Evolutionary conservation across 1,140 invertebrate species (phyloP).

Genomic region (Dolichoris vasculosae): DNA sequence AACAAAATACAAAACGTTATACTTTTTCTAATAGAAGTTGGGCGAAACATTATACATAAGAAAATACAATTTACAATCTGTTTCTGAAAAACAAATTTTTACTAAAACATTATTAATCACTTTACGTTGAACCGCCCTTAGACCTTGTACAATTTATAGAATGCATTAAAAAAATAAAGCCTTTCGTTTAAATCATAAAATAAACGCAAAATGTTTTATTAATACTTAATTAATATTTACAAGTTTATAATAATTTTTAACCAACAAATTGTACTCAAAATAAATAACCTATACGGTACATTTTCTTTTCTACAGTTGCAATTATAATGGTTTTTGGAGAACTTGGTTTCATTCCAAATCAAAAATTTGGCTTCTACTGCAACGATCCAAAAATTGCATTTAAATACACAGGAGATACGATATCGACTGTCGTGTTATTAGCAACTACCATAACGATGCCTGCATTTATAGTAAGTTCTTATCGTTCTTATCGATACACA

Average conservation of each 20-base stretch:
- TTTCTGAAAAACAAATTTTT: no score
- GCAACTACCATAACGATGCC: constrained; percentile 45
- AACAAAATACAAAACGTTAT: no score
- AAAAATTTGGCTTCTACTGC: constrained; percentile 76
- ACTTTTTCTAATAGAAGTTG: no score
- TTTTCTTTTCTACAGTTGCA: constrained; percentile 7
- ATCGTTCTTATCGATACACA: constrained; percentile 38
- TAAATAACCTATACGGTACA: not conserved
- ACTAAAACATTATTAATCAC: no score
- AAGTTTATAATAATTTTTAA: not conserved
- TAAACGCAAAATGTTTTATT: no score
- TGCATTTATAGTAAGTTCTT: constrained; percentile 57
- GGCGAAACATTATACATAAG: no score
- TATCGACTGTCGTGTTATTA: constrained; percentile 68
- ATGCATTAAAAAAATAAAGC: no score
- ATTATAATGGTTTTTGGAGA: constrained; percentile 30
- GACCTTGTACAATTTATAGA: no score
- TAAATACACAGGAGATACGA: constrained; percentile 78
- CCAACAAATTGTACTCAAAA: not conserved
- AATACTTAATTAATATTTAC: no score
- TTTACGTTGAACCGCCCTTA: no score
- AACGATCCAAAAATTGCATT: constrained; percentile 79
- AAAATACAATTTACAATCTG: no score
- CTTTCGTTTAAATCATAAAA: no score
- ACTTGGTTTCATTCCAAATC: constrained; percentile 45